Conservation (phyloP, 1,140 invertebrate species). For the Nomia melanderi region DNA sequence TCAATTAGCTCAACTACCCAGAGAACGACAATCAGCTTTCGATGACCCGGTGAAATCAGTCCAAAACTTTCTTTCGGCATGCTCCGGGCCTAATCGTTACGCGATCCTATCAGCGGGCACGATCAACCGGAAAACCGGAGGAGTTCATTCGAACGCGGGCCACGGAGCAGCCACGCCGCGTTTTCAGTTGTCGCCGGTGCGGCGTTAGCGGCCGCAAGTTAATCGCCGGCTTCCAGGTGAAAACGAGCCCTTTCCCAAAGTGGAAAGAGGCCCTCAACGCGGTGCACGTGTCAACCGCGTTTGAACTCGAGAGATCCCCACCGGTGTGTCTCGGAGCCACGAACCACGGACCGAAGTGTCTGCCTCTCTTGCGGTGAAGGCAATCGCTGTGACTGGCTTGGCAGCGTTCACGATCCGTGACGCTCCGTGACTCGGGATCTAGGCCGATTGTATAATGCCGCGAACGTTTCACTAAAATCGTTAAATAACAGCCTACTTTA, state of each 20-base stretch:
- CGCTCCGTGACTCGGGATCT: constrained; percentile 80
- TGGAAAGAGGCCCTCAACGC: not conserved
- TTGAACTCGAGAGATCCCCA: not conserved
- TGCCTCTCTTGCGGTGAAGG: constrained; percentile 57
- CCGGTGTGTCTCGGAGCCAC: not conserved
- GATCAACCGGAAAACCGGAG: constrained; percentile 3
- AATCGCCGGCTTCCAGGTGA: constrained; percentile 8
- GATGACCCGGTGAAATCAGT: not conserved
- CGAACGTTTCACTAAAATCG: constrained; percentile 80
- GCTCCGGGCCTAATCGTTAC: not conserved
- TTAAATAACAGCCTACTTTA: constrained; percentile 80
- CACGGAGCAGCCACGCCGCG: not conserved
- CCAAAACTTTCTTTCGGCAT: not conserved
- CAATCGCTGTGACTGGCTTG: constrained; percentile 65
- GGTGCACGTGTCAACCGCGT: constrained; percentile 36
- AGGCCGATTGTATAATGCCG: constrained; percentile 81
- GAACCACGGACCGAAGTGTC: constrained; percentile 38
- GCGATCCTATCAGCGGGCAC: not conserved
- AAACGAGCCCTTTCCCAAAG: constrained; percentile 28
- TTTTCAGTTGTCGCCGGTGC: not conserved
- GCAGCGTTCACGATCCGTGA: constrained; percentile 78
- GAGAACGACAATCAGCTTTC: too few species aligned
- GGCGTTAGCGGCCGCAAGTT: not conserved
- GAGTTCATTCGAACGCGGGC: constrained; percentile 1
- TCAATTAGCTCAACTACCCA: too few species aligned